phyloP scores from a whole-genome alignment of 1,140 invertebrate genomes.

The Drosophila dunni region DNA sequence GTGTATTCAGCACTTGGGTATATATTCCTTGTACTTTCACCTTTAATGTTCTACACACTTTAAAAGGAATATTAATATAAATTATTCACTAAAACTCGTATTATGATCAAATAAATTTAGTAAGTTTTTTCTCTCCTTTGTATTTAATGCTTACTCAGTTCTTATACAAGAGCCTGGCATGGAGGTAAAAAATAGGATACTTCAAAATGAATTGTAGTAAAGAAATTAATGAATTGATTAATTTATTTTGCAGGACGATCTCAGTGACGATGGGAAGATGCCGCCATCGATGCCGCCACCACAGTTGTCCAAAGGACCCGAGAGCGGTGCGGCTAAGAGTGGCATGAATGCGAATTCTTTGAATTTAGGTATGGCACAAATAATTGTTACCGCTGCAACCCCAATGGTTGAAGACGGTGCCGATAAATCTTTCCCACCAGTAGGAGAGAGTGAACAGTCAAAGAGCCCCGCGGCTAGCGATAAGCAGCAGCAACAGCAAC shows the following conservation, averaged over 20 bases:
- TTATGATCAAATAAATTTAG: constrained; percentile 43
- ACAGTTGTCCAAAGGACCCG: constrained; percentile 70
- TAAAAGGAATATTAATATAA: constrained; percentile 18
- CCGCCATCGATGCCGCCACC: constrained; percentile 78
- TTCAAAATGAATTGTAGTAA: not conserved
- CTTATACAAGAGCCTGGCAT: constrained; percentile 83
- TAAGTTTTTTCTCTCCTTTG: constrained; percentile 56
- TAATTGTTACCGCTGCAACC: constrained; percentile 94
- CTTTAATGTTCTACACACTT: constrained; percentile 37
- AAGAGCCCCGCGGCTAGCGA: constrained; percentile 18
- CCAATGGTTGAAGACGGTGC: constrained; percentile 91
- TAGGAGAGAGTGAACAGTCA: constrained; percentile 72
- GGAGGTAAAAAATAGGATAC: constrained; percentile 63
- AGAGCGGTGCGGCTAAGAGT: constrained; percentile 71
- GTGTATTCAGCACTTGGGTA: constrained; percentile 15
- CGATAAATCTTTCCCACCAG: constrained; percentile 85
- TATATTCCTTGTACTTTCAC: constrained; percentile 24
- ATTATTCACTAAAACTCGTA: constrained; percentile 4
- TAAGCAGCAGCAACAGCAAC: constrained; percentile 23
- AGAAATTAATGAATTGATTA: not conserved
- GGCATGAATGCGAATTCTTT: constrained; percentile 57
- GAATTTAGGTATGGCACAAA: constrained; percentile 91
- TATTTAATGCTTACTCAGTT: constrained; percentile 79
- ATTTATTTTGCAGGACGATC: constrained; percentile 68
- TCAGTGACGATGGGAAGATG: constrained; percentile 79